Conservation (phyloP, 2,888 invertebrate genomes). For the Caenorhabditis sp. region DNA sequence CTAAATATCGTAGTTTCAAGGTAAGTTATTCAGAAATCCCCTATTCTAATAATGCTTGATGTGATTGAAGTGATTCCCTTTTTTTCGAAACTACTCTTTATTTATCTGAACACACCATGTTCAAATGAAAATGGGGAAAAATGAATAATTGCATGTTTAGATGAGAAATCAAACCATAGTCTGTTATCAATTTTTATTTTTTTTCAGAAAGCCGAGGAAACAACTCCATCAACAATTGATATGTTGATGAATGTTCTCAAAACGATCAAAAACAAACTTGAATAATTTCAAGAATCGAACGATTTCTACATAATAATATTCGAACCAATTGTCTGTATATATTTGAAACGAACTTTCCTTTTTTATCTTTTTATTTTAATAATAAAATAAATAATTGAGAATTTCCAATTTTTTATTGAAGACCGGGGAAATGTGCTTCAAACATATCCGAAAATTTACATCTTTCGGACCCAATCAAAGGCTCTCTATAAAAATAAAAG, state of each 20-base stretch:
- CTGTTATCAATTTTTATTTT: too few relatives aligned
- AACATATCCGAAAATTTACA: too few relatives aligned
- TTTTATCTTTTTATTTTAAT: neutral
- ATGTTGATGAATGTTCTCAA: constrained; percentile 59
- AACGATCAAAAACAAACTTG: constrained; percentile 54
- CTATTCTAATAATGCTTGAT: neutral
- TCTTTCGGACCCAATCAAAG: too few relatives aligned
- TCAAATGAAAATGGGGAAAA: too few relatives aligned
- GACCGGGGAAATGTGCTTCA: too few relatives aligned
- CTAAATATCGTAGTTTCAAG: constrained; percentile 54
- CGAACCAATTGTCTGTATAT: constrained; percentile 2
- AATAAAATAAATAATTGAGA: neutral
- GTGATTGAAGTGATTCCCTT: too few relatives aligned
- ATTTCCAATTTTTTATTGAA: neutral
- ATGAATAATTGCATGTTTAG: too few relatives aligned
- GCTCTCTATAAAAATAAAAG: too few relatives aligned
- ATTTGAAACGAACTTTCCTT: neutral
- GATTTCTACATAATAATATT: neutral
- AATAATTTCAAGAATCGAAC: constrained; percentile 12
- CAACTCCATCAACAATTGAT: constrained; percentile 52
- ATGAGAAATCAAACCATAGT: neutral
- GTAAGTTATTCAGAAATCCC: constrained; percentile 12
- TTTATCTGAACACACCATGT: too few relatives aligned
- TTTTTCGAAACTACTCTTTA: too few relatives aligned
- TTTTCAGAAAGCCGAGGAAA: constrained; percentile 36